phyloP scores from a whole-genome alignment of 2,888 invertebrate species.

The Malthinus flaveolus region DNA sequence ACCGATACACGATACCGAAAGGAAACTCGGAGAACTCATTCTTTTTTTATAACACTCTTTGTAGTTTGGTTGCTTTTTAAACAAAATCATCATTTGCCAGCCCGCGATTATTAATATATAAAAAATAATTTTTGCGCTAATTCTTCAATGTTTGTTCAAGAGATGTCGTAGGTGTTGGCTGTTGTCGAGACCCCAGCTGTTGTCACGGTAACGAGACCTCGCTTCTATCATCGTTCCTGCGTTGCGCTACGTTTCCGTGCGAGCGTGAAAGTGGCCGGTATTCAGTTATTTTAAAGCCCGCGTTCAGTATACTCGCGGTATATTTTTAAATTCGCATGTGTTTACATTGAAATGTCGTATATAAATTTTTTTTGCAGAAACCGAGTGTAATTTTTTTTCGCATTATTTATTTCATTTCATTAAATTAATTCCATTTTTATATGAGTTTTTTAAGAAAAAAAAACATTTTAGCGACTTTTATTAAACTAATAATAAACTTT shows the following conservation, averaged over 20 bases:
- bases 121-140: background rate
- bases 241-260: slow-evolving; percentile 14
- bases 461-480: no score
- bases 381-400: background rate
- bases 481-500: background rate
- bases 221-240: slow-evolving; percentile 17
- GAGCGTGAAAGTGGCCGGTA: slow-evolving; percentile 13
- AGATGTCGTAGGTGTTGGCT: slow-evolving; percentile 9
- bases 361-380: slow-evolving; percentile 2
- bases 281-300: slow-evolving; percentile 22
- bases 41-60: no score
- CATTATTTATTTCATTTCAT: background rate
- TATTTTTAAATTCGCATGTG: slow-evolving; percentile 23
- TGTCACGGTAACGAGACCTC: slow-evolving; percentile 20
- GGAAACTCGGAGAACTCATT: no score
- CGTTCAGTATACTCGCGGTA: slow-evolving; percentile 16
- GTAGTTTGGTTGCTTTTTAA: background rate
- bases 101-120: background rate
- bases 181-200: slow-evolving; percentile 17
- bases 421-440: no score
- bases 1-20: no score
- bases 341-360: slow-evolving; percentile 19
- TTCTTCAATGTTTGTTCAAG: background rate
- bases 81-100: background rate
- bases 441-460: no score